Evolutionary conservation across 2,113 vertebrate species (phyloP), one percentile per base, ranked within the genome.

Genomic region (Melanostigma gelatinosum): DNA sequence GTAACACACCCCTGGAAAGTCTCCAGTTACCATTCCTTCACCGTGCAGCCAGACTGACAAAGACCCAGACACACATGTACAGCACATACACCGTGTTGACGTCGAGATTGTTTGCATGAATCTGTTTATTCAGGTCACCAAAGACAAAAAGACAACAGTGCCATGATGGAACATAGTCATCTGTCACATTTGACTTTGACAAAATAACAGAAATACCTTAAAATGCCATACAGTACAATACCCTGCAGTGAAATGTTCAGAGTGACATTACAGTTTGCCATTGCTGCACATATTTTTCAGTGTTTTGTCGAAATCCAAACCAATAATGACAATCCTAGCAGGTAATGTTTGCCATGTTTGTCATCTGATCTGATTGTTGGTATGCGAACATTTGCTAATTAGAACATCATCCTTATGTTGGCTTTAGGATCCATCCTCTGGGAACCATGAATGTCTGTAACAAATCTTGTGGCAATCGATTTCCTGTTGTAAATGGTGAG

Each of bases 1-100:
- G 55, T 76, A 32, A 82, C 77, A 72, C 72, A 62, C 44, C 65
- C 85, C 50, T 72, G 72, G 22, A 76, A 82, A 72, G 57, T 57
- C 50, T 67, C 58, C 24, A 29, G 36, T 83, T 77, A 52, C 42
- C 72, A 52, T 73, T 71, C 38, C 50, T 77, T 58, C 38, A 72
- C 42, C 6, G 61, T 16, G 63, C 70, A 64, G 42, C 72, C 61
- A 46, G 32, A 71, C 55, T 36, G n/a, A 79, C 68, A 78, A 34
- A 74, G 69, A 54, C 32, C 54, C 60, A 48, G 34, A 32, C 42
- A 58, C 62, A 34, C 34, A 48, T 36, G n/a, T 0, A n/a, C 16
- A 13, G 29, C 7, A 44, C 24, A 72, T 8, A 38, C 20, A 46
- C 13, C 9, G 46, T 42, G 68, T 62, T 29, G 9, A 64, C 36